A percentile compares a stretch with the other conserved stretches of the same genome.
Evolutionary conservation across 2,113 vertebrate species (phyloP).

Genomic region (Dolichallabes microphthalmus): DNA sequence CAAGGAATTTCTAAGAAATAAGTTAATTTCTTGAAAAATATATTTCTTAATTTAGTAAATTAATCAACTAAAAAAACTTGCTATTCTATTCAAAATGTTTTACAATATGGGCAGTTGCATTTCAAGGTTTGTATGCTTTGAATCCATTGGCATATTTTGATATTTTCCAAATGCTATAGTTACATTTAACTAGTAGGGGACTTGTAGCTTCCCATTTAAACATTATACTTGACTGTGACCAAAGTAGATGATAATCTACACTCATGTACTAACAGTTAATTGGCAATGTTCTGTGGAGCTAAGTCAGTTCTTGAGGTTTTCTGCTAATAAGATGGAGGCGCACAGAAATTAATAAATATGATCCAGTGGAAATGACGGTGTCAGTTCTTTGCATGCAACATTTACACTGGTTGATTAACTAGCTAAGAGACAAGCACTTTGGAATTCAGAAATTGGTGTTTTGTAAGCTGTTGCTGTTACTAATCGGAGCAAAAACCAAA

Average conservation of each 20-base stretch:
- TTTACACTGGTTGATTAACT: not conserved
- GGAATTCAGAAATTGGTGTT: not conserved
- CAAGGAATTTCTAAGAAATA: not conserved
- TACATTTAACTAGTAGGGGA: not conserved
- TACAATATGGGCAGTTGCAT: not conserved
- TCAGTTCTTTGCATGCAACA: not conserved
- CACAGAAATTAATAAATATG: not conserved
- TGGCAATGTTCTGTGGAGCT: not conserved
- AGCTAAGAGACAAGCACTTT: not conserved
- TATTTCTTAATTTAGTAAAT: too few species aligned
- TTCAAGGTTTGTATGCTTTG: not conserved
- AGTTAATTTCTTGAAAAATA: too few species aligned
- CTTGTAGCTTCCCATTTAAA: not conserved
- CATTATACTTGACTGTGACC: not conserved
- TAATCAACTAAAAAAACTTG: not conserved
- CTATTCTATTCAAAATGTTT: not conserved
- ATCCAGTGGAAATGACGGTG: not conserved
- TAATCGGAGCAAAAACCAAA: too few species aligned
- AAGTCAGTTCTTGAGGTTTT: not conserved
- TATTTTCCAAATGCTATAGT: not conserved
- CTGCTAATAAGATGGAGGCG: not conserved
- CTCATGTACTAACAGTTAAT: not conserved
- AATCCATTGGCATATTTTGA: not conserved
- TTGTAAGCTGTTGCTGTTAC: too few species aligned
- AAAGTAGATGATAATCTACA: not conserved